Evolutionary conservation across 2,888 invertebrate genomes (phyloP), one percentile per base, ranked within the genome.

Genomic region (Galerucella calmariensis): DNA sequence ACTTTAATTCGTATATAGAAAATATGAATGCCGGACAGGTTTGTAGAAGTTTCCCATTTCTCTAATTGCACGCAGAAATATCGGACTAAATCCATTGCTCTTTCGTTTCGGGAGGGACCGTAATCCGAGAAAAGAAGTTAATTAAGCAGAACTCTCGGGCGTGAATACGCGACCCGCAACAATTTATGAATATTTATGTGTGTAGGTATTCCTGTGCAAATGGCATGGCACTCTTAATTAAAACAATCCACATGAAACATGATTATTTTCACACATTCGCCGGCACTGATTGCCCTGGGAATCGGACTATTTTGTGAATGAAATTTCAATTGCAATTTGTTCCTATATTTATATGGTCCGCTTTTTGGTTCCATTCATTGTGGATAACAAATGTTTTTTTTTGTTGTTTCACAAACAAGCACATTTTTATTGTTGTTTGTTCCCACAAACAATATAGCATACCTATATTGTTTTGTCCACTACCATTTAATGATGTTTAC

Each of bases 221-320:
- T 75, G 20, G 75, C 75, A 75, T 75, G 71, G 59, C 73, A 48
- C 69, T 63, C 66, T 74, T 75, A 77, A 77, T 77, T 77, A 77
- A 77, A 75, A 75, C 75, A 75, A 73, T 74, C 63, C 58, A 69
- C 72, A 77, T 74, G 75, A 77, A 67, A 68, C 61, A 74, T 72
- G 75, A 69, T 66, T 75, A 74, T 74, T 62, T 69, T 72, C 67
- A 51, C 65, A 65, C 65, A 56, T 62, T 63, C 67, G 61, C 27
- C 61, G 62, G 69, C 16, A 68, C 69, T 69, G 68, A 73, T 73
- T 53, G 41, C 58, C 56, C 48, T 10, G 69, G 58, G 69, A 73
- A 65, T 66, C n/a, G 65, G 53, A 41, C 44, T 62, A 69, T 53
- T 73, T 73, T 73, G 51, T 44, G 63, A 68, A 62, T 56, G 59